Base-by-base conservation (phyloP, 2,888 invertebrate species). In the Eupeodes latifasciatus region DNA sequence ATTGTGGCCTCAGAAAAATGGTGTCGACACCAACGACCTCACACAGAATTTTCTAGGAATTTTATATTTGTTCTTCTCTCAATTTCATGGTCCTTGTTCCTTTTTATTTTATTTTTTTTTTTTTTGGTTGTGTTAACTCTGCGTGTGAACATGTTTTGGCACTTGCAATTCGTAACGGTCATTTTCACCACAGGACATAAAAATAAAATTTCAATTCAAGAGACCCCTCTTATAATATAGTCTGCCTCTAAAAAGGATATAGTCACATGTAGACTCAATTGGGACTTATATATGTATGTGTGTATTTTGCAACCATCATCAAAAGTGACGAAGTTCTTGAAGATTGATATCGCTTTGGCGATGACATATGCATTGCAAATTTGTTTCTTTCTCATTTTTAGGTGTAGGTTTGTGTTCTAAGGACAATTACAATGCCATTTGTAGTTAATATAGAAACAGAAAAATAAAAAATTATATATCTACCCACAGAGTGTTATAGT, bases 351-450 rank as follows among this genome's bases (percentile, higher is more conserved):
- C 88, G 85, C 78, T 47, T 44, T 78, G 88, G 88, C 88, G 88
- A 88, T 88, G 88, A 88, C 88, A 88, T 88, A 85, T 88, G 88
- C 85, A 55, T 69, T 85, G 81, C 85, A 71, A 78, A 86, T 55
- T 61, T 84, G 19, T 49, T 69, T 51, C 62, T 51, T 77, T 74
- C 34, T 80, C 66, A 19, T 12, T 16, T 10, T 27, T 40, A 47
- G 49, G 34, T 34, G 51, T 51, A 40, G 27, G 55, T 76, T 14
- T 81, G 74, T 74, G 57, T 44, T 81, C 77, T 88, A 78, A 85
- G 88, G 77, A 85, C 88, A 88, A 85, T 88, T 88, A 85, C 88
- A 88, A 78, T 81, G 81, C 85, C 85, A 88, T 88, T 88, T 88
- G 88, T 88, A 66, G 16, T n/a, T 40, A 53, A 67, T 66, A 77